These are phyloP conservation scores for Drosophila austrosaltans DNA, from an alignment of 2,888 invertebrate genomes.

Conservation along the genomic window DNA sequence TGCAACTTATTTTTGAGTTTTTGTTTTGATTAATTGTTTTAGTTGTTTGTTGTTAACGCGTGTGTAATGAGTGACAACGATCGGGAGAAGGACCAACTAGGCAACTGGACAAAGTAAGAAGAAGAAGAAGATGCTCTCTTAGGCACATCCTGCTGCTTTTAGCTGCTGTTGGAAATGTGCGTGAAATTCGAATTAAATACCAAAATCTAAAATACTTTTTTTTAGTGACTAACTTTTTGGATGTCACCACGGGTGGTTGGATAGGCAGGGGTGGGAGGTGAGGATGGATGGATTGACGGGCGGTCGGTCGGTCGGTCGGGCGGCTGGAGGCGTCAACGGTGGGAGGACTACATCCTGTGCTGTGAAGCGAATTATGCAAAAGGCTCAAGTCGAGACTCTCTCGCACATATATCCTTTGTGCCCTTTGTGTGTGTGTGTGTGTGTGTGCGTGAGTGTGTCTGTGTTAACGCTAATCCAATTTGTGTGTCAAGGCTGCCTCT, in stretches of 20 bases:
- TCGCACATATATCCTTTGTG: not conserved
- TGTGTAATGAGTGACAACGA: slow-evolving; percentile 9
- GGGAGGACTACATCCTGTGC: not conserved
- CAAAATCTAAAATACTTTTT: slow-evolving; percentile 14
- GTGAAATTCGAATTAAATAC: slow-evolving; percentile 24
- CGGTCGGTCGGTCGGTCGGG: not conserved
- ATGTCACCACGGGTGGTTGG: not conserved
- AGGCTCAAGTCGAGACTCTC: slow-evolving; percentile 10
- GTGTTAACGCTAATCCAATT: slow-evolving; percentile 66
- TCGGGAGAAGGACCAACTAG: not conserved
- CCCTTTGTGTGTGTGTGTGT: slow-evolving; percentile 15
- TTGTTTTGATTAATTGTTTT: not conserved
- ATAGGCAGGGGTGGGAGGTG: not conserved
- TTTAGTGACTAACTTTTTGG: not conserved
- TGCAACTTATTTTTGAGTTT: not conserved
- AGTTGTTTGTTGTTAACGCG: slow-evolving; percentile 8
- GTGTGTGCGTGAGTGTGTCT: slow-evolving; percentile 26
- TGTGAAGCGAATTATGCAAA: slow-evolving; percentile 18
- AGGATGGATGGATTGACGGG: not conserved
- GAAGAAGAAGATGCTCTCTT: slow-evolving; percentile 28
- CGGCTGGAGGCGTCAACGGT: too few species aligned
- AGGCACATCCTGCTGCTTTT: not conserved
- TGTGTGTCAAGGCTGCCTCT: slow-evolving; percentile 49
- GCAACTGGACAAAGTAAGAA: not conserved
- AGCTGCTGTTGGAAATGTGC: slow-evolving; percentile 29